Percentiles rank a stretch among this genome's conserved stretches.
phyloP scores from a whole-genome alignment of 2,888 invertebrate species.

The Drosophila algonquin region DNA sequence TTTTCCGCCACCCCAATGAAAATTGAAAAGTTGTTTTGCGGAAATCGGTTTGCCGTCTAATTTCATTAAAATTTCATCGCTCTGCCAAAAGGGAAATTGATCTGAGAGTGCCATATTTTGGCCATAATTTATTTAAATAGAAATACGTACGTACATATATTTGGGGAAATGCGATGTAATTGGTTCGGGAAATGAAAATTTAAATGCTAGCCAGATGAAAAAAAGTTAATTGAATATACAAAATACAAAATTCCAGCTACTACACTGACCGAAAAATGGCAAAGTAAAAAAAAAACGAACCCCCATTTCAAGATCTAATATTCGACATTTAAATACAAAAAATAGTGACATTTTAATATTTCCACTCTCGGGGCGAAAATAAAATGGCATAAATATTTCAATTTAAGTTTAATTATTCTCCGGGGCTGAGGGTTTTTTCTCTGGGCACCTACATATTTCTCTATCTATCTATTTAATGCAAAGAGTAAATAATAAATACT shows the following conservation, averaged over 20 bases:
- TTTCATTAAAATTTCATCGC: conserved; percentile 44
- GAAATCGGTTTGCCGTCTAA: conserved; percentile 43
- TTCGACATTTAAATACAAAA: no score
- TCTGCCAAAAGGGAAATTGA: conserved; percentile 15
- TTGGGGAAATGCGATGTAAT: not conserved
- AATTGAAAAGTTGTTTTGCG: conserved; percentile 40
- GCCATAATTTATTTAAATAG: conserved; percentile 34
- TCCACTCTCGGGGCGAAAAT: no score
- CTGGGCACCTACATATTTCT: no score
- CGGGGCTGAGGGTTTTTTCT: no score
- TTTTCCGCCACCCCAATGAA: conserved; percentile 19
- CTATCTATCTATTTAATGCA: no score
- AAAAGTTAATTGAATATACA: not conserved
- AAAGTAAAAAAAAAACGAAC: no score
- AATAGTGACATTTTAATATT: no score
- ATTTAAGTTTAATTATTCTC: no score
- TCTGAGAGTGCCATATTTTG: conserved; percentile 6
- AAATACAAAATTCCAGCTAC: not conserved
- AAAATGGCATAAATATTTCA: no score
- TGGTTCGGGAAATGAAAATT: conserved; percentile 21
- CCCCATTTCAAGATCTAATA: no score
- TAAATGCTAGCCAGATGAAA: not conserved
- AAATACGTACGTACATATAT: not conserved
- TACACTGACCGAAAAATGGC: no score
- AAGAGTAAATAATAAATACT: not conserved